phyloP scores from a whole-genome alignment of 2,888 invertebrate genomes.

The Bimastos eiseni region DNA sequence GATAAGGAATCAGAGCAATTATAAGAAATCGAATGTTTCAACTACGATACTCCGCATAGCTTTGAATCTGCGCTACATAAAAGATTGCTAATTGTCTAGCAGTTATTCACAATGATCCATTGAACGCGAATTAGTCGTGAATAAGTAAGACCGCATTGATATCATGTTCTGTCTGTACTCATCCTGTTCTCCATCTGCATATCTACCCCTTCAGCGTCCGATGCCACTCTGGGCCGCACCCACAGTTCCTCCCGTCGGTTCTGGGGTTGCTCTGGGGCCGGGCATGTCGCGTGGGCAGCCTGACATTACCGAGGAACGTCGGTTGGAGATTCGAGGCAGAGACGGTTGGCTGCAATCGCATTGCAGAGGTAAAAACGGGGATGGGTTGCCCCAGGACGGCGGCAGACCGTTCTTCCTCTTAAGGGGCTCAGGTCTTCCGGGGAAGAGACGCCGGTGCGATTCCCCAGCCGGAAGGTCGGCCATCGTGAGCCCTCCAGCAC shows the following conservation, averaged over 20 bases:
- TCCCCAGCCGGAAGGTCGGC: neutral
- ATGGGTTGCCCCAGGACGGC: neutral
- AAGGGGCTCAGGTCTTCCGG: neutral
- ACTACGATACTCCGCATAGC: neutral
- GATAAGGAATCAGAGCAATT: neutral
- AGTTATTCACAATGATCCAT: neutral
- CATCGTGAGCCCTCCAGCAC: neutral
- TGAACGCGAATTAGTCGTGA: neutral
- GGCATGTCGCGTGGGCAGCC: neutral
- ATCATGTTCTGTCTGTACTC: constrained; percentile 9
- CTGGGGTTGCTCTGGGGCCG: neutral
- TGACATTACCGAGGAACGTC: neutral
- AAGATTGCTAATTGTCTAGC: neutral
- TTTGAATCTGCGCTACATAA: neutral
- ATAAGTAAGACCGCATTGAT: neutral
- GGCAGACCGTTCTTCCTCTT: neutral
- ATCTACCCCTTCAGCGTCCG: neutral
- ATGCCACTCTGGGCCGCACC: constrained; percentile 20
- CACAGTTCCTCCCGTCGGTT: neutral
- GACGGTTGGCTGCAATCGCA: neutral
- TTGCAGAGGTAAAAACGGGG: neutral
- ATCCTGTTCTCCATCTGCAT: neutral
- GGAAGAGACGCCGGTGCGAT: neutral
- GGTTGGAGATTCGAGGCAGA: neutral
- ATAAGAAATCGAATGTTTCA: neutral